Conservation (phyloP, 2,113 vertebrate species). For the Semnornis frantzii region DNA sequence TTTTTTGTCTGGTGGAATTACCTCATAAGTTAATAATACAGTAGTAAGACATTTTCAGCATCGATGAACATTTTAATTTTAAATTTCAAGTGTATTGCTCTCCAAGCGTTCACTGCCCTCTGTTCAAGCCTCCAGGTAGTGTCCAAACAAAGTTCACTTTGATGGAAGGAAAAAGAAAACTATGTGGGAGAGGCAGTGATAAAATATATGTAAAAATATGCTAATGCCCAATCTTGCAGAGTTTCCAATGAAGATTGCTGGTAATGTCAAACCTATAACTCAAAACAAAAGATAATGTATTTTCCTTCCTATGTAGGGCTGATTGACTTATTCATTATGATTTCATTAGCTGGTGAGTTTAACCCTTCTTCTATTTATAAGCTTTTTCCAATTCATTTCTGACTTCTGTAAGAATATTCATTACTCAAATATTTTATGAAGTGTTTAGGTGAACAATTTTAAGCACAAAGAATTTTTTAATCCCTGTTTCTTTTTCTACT, state of each 20-base stretch:
- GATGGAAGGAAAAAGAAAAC: not conserved
- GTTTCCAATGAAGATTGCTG: not conserved
- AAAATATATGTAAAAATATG: not conserved
- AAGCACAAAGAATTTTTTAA: not conserved
- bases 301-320: not conserved
- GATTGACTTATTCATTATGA: not conserved
- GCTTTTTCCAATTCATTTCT: not conserved
- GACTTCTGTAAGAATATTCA: not conserved
- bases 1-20: not conserved
- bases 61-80: not conserved
- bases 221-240: not conserved
- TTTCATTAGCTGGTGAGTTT: not conserved
- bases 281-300: not conserved
- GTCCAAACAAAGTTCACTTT: not conserved
- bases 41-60: not conserved
- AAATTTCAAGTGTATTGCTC: not conserved
- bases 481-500: not conserved
- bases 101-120: not conserved
- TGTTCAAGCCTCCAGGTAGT: not conserved
- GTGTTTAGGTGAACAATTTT: not conserved
- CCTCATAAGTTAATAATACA: not conserved
- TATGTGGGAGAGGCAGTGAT: not conserved
- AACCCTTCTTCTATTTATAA: not conserved
- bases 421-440: not conserved
- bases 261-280: not conserved